Percentiles rank a stretch among this genome's conserved stretches.
phyloP scores from a whole-genome alignment of 2,113 vertebrate genomes.

The Chaetodon auriga region DNA sequence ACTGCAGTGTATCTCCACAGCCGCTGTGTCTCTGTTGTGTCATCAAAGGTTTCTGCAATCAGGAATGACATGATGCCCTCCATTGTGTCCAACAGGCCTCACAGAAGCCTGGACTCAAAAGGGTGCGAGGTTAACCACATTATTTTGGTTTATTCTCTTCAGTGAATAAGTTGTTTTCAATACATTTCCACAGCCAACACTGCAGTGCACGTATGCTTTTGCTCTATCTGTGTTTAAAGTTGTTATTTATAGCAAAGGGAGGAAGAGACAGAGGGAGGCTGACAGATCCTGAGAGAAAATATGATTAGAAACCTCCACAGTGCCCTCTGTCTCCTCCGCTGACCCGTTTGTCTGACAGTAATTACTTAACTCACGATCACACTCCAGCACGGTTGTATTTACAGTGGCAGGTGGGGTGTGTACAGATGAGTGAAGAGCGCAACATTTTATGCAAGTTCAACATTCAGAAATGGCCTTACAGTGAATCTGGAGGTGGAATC shows the following conservation, averaged over 20 bases:
- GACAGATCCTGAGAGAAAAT: conserved; percentile 23
- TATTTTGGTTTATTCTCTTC: neutral
- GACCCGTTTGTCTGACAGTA: conserved; percentile 25
- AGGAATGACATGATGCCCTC: too few species aligned
- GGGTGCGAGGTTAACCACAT: neutral
- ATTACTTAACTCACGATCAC: conserved; percentile 9
- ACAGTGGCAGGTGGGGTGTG: neutral
- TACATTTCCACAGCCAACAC: neutral
- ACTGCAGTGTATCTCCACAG: neutral
- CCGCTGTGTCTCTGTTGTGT: neutral
- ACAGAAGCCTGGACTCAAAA: neutral
- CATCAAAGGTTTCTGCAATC: neutral
- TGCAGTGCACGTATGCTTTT: neutral
- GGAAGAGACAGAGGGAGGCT: conserved; percentile 3
- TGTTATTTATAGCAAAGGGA: conserved; percentile 9
- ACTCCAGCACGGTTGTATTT: conserved; percentile 1
- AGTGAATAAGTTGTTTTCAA: neutral
- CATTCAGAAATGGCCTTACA: conserved; percentile 15
- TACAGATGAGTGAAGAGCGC: neutral
- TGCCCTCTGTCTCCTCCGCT: conserved; percentile 14
- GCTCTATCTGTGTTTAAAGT: neutral
- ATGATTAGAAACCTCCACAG: conserved; percentile 28
- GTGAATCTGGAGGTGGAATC: neutral
- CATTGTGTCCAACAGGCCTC: neutral
- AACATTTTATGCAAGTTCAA: neutral